Evolutionary conservation across 2,797 vertebrate species (phyloP), one percentile per base, ranked within the genome.

Genomic region (Leptoclinus maculatus): DNA sequence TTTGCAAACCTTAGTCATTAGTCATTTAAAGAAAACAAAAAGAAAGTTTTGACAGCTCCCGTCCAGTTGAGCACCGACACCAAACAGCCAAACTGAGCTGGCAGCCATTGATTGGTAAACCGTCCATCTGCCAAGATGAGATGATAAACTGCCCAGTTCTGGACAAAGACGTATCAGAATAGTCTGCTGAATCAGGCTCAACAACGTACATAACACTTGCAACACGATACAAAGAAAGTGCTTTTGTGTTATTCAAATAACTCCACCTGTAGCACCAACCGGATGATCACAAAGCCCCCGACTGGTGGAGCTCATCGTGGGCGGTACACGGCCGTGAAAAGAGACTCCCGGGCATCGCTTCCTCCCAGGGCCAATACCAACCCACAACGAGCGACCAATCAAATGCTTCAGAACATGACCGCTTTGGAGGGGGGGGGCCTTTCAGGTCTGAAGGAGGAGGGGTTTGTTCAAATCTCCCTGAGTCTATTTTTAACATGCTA

Each of bases 401-500:
- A 53, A 13, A 47, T 16, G 21, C 32, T 34, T 16, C 34, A 13
- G 13, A 11, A 3, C 60, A n/a, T 72, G 23, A 36, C 16, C 19
- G 45, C 11, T 34, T 23, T 63, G 51, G n/a, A 66, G 13, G 17
- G 38, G 38, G 38, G 9, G 7, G 9, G 9, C 16, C 32, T 62
- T 58, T 3, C 27, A n/a, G 41, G 16, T 64, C 13, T 5, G 0
- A 32, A 45, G 19, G 45, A 67, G 13, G 45, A 68, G 58, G 43
- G 38, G 45, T 71, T 49, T 21, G 27, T 57, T 21, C 8, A 10
- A 66, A 54, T 64, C 72, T 65, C 51, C 66, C 23, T 53, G 11
- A 57, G 78, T 34, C 82, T 83, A 83, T 87, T 88, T 87, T 84
- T 73, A 69, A 75, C 34, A 72, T 60, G 17, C 39, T 59, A 57